These are phyloP conservation scores for Mercenaria mercenaria DNA, from an alignment of 1,140 invertebrate genomes.

Conservation along the genomic window DNA sequence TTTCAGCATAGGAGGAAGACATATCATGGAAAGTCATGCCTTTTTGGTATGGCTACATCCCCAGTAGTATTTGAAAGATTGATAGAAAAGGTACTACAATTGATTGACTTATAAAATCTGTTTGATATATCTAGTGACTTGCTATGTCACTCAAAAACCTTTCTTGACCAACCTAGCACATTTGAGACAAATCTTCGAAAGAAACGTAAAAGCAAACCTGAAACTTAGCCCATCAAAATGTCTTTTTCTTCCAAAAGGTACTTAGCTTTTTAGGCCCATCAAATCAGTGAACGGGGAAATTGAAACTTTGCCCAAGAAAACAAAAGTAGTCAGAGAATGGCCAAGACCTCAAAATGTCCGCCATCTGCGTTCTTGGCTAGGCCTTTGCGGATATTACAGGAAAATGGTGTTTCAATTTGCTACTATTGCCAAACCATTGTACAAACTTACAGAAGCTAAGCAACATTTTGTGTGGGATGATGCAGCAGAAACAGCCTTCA, in stretches of 20 bases:
- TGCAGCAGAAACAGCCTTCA: background rate
- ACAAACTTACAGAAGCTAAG: slow-evolving; percentile 1
- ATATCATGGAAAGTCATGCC: slow-evolving; percentile 37
- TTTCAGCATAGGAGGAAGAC: slow-evolving; percentile 25
- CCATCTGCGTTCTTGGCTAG: slow-evolving; percentile 2
- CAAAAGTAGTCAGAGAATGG: background rate
- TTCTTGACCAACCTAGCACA: background rate
- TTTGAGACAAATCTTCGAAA: background rate
- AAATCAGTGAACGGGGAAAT: background rate
- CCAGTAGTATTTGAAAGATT: slow-evolving; percentile 34
- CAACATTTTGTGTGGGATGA: slow-evolving; percentile 25
- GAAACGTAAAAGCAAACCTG: background rate
- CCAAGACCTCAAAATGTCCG: slow-evolving; percentile 21
- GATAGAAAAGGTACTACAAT: slow-evolving; percentile 2
- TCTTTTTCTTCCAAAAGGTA: slow-evolving; percentile 17
- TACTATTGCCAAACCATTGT: background rate
- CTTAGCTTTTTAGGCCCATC: slow-evolving; percentile 31
- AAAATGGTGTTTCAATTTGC: slow-evolving; percentile 19
- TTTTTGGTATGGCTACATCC: slow-evolving; percentile 26
- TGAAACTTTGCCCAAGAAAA: slow-evolving; percentile 7
- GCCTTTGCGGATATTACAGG: slow-evolving; percentile 28
- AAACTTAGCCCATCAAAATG: slow-evolving; percentile 53
- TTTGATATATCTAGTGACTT: slow-evolving; percentile 50
- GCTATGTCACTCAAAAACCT: background rate
- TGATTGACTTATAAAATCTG: slow-evolving; percentile 21